Evolutionary conservation across 2,797 vertebrate genomes (phyloP).

Genomic region (Myiotriccus ornatus): DNA sequence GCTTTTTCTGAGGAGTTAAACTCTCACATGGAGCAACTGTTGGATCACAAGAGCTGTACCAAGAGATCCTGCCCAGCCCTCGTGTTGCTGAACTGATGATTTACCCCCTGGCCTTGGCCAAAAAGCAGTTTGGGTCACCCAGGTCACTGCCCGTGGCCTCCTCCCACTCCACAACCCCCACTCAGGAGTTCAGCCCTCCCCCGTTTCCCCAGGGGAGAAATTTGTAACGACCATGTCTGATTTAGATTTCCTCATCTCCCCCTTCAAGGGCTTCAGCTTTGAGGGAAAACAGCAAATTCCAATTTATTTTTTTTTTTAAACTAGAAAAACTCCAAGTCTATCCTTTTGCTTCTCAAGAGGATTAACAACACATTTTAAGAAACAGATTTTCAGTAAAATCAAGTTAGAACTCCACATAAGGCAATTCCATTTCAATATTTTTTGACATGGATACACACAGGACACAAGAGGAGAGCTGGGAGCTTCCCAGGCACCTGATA

Average conservation of each 20-base stretch:
- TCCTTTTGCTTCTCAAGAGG: neutral
- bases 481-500: accelerated
- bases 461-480: accelerated
- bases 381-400: neutral
- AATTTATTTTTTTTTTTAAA: neutral
- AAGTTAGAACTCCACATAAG: neutral
- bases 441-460: neutral
- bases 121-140: neutral
- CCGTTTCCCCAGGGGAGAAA: accelerated
- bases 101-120: accelerated
- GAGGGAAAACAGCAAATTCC: neutral
- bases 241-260: neutral
- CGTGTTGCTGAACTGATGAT: neutral
- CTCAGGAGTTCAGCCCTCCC: neutral
- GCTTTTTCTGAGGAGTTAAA: neutral
- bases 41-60: accelerated
- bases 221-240: accelerated
- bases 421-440: neutral
- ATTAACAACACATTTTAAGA: neutral
- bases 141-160: neutral
- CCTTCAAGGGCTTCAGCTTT: no score
- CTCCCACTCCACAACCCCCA: neutral
- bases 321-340: neutral
- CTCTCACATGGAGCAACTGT: neutral
- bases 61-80: accelerated